Evolutionary conservation across 1,140 invertebrate genomes (phyloP), one percentile per base, ranked within the genome.

Genomic region (Drosophila sturtevanti): DNA sequence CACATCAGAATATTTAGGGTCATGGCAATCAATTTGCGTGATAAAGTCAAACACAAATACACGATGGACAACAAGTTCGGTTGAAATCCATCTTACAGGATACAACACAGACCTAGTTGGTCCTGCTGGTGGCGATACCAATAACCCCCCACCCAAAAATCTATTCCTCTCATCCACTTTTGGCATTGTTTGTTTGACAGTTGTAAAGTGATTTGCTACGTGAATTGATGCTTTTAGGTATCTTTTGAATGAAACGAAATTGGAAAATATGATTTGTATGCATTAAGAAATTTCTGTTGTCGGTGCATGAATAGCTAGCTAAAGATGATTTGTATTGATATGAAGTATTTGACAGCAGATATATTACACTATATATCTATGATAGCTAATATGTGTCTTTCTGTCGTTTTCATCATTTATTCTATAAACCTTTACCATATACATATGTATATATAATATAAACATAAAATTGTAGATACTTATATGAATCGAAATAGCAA

Each of bases 201-300:
- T 86, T 86, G 75, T 86, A 87, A 86, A 86, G 82, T 87, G 81
- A 86, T 86, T 86, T 86, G 81, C 70, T 87, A 76, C 81, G 81
- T 86, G 79, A 75, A 68, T 66, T 81, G 44, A 59, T 66, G 44
- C 58, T 54, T 9, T 44, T 38, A 31, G 54, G 54, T 27, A 35
- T 48, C n/a, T 34, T 4, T 27, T 24, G 38, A 21, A 38, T 62
- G 22, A 54, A 52, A 56, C 60, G 55, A 60, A 82, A 87, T 64
- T 64, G 54, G 59, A 66, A 79, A 82, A 87, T 86, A 87, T 86
- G 82, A 86, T 86, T 87, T 86, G 82, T 87, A 76, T 74, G 79
- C 78, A 86, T 86, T 85, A 77, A 68, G 58, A 63, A 60, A 74
- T 61, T 71, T 31, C 18, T 54, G 65, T 27, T 70, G 69, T 71